Base-by-base conservation (phyloP, 2,113 vertebrate species). In the Anser brachyrhynchus region DNA sequence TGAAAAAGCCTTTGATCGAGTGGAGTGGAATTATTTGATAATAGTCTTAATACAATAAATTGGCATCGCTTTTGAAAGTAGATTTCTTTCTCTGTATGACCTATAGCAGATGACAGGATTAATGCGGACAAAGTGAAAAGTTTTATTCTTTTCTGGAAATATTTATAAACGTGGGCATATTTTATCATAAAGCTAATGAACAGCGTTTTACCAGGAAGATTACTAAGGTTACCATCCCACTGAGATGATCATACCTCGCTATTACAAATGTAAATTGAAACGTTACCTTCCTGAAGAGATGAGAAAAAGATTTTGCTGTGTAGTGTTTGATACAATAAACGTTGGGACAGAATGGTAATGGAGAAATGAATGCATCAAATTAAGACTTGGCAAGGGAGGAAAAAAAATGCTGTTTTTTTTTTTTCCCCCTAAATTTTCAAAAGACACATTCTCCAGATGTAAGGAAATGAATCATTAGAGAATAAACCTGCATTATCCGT, bases 401-500 rank as follows among this genome's bases (percentile, higher is more conserved):
- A 65, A 78, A 65, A 73, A 28, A 20, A 13, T 2, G 25, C 33
- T 2, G 5, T 2, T 3, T 0, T 0, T 10, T 19, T 58, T 13
- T 5, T 0, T 26, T 13, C 20, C 4, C 37, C 61, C 14, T 41
- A 35, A 73, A 79, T 91, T 88, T 96, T 95, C 66, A 85, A 87
- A 94, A 90, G 77, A 81, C 69, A 80, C 54, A 61, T 84, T 93
- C 46, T 87, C 59, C 67, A 94, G 64, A 77, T 88, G 86, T 73
- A 96, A 96, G 61, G 58, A 94, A 93, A 87, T 89, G 8, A 91
- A 95, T 81, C 70, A 86, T 76, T 62, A 82, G 80, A 84, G 70
- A 84, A 77, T 41, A 89, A 96, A 94, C 54, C 66, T 87, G 61
- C 62, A 75, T 55, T 91, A 90, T 55, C 54, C 79, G 49, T 87